phyloP scores from a whole-genome alignment of 2,113 vertebrate species.

The Chlamydotis undulata region DNA sequence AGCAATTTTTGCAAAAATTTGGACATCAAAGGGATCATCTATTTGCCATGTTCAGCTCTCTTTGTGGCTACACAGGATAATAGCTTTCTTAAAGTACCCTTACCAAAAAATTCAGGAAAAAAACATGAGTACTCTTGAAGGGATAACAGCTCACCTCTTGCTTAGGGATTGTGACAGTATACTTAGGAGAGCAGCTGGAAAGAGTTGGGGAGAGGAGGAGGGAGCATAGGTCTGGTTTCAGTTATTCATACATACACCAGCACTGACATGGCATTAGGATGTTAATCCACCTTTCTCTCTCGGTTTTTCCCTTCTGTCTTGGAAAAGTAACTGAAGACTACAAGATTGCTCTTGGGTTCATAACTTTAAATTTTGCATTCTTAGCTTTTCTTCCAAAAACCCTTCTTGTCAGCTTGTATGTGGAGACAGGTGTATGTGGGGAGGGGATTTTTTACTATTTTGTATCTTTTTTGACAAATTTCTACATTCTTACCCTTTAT shows the following conservation, averaged over 20 bases:
- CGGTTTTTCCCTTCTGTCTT: background rate
- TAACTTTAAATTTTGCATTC: background rate
- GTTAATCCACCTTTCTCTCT: background rate
- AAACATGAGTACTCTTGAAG: background rate
- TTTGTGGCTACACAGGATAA: background rate
- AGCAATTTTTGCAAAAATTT: background rate
- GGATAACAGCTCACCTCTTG: background rate
- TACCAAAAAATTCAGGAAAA: background rate
- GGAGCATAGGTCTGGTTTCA: background rate
- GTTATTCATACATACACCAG: background rate
- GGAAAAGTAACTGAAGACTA: background rate
- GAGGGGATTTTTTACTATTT: accelerated
- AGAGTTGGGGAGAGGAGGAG: background rate
- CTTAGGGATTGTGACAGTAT: background rate
- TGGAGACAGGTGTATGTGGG: no score
- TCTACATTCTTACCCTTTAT: background rate
- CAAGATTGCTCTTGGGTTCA: background rate
- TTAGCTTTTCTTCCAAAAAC: background rate
- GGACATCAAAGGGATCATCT: background rate
- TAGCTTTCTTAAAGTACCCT: background rate
- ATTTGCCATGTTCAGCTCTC: background rate
- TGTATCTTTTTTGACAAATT: background rate
- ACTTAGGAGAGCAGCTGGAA: background rate
- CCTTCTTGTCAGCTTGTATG: background rate
- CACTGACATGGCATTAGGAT: background rate